Conservation (phyloP, 1,140 invertebrate species). For the Microplitis demolitor region DNA sequence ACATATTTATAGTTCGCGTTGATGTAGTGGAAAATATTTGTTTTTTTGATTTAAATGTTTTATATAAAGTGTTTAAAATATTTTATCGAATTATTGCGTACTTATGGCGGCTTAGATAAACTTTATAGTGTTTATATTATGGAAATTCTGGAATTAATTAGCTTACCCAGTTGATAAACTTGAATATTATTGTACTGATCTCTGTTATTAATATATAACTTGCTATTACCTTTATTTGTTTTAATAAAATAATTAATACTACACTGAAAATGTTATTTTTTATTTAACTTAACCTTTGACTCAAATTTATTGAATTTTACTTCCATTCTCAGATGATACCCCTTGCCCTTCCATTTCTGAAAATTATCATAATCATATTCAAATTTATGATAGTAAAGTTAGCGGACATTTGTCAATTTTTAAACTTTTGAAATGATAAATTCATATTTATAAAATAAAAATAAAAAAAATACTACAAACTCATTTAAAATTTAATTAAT, state of each 20-base stretch:
- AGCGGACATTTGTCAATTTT: too few species aligned
- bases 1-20: too few species aligned
- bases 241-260: slow-evolving; percentile 34
- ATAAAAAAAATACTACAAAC: too few species aligned
- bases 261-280: neutral
- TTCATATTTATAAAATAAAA: too few species aligned
- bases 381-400: too few species aligned
- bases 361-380: too few species aligned
- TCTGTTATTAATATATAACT: neutral
- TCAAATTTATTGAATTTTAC: too few species aligned
- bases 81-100: slow-evolving; percentile 18
- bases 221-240: slow-evolving; percentile 30
- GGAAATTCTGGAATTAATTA: slow-evolving; percentile 39
- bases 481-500: too few species aligned
- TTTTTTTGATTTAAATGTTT: neutral
- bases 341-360: too few species aligned
- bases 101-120: slow-evolving; percentile 44
- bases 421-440: too few species aligned
- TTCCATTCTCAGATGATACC: too few species aligned
- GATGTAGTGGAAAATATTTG: neutral
- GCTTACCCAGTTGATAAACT: slow-evolving; percentile 42
- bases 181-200: slow-evolving; percentile 26
- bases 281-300: too few species aligned
- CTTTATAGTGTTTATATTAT: slow-evolving; percentile 48
- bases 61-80: neutral